phyloP scores from a whole-genome alignment of 1,140 invertebrate genomes.

The Chlorops oryzae region DNA sequence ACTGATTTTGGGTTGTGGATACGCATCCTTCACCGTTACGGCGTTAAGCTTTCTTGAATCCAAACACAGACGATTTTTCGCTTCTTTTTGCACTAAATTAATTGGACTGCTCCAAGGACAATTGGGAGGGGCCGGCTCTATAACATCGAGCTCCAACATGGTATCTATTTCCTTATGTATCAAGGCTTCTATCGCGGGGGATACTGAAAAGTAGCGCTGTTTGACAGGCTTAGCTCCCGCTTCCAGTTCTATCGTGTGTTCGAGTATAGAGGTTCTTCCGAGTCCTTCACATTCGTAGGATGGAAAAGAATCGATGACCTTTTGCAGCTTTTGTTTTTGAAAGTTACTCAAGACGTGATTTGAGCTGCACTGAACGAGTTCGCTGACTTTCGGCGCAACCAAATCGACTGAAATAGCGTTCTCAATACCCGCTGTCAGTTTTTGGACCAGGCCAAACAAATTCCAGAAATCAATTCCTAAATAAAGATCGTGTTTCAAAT shows the following conservation, averaged over 20 bases:
- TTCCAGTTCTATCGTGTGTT: constrained; percentile 2
- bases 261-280: background rate
- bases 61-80: constrained; percentile 11
- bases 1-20: constrained; percentile 9
- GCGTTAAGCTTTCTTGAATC: constrained; percentile 10
- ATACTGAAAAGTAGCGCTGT: constrained; percentile 15
- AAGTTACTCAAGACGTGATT: background rate
- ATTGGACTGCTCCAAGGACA: constrained; percentile 16
- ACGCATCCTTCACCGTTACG: constrained; percentile 11
- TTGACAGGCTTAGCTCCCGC: background rate
- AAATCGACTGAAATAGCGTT: background rate
- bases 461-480: constrained; percentile 18
- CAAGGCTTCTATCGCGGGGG: constrained; percentile 17
- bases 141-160: constrained; percentile 16
- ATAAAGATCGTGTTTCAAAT: constrained; percentile 6
- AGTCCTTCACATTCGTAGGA: background rate
- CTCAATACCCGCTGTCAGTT: no score
- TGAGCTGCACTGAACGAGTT: no score
- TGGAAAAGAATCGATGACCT: constrained; percentile 1
- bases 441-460: constrained; percentile 4
- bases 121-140: constrained; percentile 13
- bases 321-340: background rate
- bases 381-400: no score
- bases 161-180: constrained; percentile 13
- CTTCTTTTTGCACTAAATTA: constrained; percentile 4